phyloP scores from a whole-genome alignment of 2,797 vertebrate genomes.

The Setipinna tenuifilis region DNA sequence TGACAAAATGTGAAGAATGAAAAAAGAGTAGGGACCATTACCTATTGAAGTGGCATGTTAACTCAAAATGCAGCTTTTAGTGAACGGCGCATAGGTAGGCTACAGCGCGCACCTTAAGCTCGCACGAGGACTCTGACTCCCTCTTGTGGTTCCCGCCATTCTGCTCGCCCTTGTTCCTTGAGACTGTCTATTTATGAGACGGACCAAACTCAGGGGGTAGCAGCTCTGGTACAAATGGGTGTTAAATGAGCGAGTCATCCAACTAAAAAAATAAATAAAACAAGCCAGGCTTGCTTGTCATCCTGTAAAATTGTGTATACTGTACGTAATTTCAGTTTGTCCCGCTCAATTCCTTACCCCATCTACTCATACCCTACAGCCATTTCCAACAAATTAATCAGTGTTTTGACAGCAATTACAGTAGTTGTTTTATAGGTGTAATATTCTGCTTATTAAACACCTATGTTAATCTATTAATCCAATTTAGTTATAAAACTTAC shows the following conservation, averaged over 20 bases:
- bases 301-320: no score
- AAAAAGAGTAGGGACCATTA: background rate
- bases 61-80: background rate
- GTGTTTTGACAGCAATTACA: background rate
- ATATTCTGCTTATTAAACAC: background rate
- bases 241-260: background rate
- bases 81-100: background rate
- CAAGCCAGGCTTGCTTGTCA: no score
- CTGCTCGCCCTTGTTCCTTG: background rate
- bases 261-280: no score
- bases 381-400: no score
- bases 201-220: no score
- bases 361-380: no score
- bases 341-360: no score
- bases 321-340: no score
- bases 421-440: background rate
- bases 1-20: background rate
- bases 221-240: no score
- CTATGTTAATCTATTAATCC: background rate
- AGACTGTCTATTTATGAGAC: no score
- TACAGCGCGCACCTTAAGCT: background rate
- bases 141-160: conserved; percentile 11
- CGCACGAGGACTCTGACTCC: background rate
- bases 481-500: no score
- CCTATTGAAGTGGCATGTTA: background rate